Conservation (phyloP, 2,797 vertebrate genomes). For the Tinamus major region DNA sequence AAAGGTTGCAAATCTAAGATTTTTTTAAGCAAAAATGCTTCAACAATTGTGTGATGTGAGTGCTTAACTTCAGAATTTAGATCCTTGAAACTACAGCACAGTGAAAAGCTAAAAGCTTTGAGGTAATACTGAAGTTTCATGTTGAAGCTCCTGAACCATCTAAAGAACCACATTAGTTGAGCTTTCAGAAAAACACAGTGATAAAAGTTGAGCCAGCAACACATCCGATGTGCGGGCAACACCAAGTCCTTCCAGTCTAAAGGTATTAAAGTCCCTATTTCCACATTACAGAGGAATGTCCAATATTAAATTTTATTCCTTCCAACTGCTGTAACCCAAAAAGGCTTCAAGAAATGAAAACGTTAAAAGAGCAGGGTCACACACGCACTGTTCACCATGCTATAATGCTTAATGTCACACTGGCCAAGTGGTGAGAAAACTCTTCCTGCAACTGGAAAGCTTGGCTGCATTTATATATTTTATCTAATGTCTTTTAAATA, state of each 20-base stretch:
- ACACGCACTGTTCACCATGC: background rate
- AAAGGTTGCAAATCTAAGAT: background rate
- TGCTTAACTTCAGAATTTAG: background rate
- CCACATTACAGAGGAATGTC: background rate
- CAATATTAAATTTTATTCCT: background rate
- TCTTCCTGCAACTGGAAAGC: background rate
- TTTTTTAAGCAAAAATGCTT: background rate
- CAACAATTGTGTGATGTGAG: accelerated
- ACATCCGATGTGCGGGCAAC: accelerated
- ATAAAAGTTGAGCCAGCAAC: background rate
- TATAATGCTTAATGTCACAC: background rate
- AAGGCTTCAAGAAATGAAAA: background rate
- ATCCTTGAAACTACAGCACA: background rate
- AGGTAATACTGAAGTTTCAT: background rate
- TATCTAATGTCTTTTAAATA: background rate
- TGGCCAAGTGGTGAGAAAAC: background rate
- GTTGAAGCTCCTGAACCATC: background rate
- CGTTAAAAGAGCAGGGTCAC: background rate
- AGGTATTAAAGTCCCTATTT: background rate
- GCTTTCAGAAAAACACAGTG: background rate
- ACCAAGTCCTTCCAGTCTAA: background rate
- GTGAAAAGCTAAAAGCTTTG: background rate
- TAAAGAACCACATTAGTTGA: background rate
- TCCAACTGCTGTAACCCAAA: background rate
- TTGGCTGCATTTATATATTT: accelerated